These are phyloP conservation scores for Atta texana DNA, from an alignment of 1,140 invertebrate species.

Conservation along the genomic window DNA sequence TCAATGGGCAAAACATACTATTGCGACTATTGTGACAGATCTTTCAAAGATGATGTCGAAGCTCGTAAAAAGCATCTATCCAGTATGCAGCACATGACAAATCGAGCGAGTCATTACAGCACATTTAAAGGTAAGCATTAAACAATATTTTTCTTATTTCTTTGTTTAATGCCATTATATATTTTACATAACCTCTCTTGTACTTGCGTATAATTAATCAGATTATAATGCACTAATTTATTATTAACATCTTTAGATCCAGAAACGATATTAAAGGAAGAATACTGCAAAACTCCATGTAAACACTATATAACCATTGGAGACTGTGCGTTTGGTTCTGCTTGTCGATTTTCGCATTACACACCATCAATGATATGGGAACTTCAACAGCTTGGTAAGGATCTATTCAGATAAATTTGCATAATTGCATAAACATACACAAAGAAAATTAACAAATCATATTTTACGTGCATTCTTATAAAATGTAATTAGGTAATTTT, in stretches of 20 bases:
- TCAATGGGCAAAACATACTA: slow-evolving; percentile 89
- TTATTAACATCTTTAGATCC: slow-evolving; percentile 86
- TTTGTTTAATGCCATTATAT: not conserved
- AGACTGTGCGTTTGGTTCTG: slow-evolving; percentile 88
- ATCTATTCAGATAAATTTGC: too few relatives aligned
- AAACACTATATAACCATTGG: slow-evolving; percentile 86
- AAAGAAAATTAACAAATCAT: too few relatives aligned
- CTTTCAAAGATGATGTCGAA: slow-evolving; percentile 88
- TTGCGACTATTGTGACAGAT: slow-evolving; percentile 91
- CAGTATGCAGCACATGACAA: slow-evolving; percentile 88
- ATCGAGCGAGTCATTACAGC: slow-evolving; percentile 88
- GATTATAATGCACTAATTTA: not conserved
- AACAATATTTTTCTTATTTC: not conserved
- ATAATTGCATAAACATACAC: too few relatives aligned
- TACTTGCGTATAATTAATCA: not conserved
- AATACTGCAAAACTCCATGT: slow-evolving; percentile 88
- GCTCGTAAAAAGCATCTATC: slow-evolving; percentile 89
- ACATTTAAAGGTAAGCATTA: slow-evolving; percentile 87
- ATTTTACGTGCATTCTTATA: too few relatives aligned
- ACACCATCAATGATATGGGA: slow-evolving; percentile 86
- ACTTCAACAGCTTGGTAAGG: slow-evolving; percentile 87
- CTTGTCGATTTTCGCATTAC: slow-evolving; percentile 89
- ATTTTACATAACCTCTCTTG: slow-evolving; percentile 49
- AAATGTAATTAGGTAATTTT: too few relatives aligned
- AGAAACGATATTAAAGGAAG: slow-evolving; percentile 87